Conservation (phyloP, 2,797 vertebrate genomes). For the Podargus strigoides region DNA sequence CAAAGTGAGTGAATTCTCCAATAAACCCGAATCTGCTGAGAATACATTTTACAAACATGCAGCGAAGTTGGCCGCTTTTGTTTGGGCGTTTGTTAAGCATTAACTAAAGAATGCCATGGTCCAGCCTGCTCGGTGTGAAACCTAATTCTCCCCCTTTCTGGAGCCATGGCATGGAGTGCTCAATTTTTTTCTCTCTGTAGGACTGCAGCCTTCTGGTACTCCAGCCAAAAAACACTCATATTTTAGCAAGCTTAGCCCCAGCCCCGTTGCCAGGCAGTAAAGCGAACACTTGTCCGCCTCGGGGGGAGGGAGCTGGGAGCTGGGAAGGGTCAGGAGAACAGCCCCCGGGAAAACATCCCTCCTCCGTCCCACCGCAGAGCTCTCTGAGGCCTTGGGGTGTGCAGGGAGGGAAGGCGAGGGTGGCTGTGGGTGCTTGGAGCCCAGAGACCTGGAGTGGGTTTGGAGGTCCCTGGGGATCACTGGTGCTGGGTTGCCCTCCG, state of each 20-base stretch:
- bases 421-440: neutral
- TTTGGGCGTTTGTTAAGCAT: constrained; percentile 93
- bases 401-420: neutral
- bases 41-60: constrained; percentile 88
- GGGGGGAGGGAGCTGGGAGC: constrained; percentile 69
- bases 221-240: constrained; percentile 91
- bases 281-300: constrained; percentile 84
- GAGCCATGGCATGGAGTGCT: constrained; percentile 97
- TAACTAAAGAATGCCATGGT: constrained; percentile 96
- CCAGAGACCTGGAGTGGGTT: neutral
- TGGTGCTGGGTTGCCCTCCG: neutral
- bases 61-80: constrained; percentile 91
- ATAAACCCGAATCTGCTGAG: constrained; percentile 81
- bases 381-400: neutral
- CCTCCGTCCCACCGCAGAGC: neutral
- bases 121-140: constrained; percentile 89
- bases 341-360: neutral
- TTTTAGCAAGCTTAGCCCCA: constrained; percentile 87
- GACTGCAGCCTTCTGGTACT: constrained; percentile 87
- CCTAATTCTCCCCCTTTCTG: constrained; percentile 95
- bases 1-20: constrained; percentile 66
- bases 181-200: constrained; percentile 89
- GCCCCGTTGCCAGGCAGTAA: constrained; percentile 95
- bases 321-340: constrained; percentile 59
- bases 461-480: rapidly evolving